A percentile compares a stretch with the other conserved stretches of the same genome.
phyloP scores from a whole-genome alignment of 2,113 vertebrate species.

The Anolis carolinensis region DNA sequence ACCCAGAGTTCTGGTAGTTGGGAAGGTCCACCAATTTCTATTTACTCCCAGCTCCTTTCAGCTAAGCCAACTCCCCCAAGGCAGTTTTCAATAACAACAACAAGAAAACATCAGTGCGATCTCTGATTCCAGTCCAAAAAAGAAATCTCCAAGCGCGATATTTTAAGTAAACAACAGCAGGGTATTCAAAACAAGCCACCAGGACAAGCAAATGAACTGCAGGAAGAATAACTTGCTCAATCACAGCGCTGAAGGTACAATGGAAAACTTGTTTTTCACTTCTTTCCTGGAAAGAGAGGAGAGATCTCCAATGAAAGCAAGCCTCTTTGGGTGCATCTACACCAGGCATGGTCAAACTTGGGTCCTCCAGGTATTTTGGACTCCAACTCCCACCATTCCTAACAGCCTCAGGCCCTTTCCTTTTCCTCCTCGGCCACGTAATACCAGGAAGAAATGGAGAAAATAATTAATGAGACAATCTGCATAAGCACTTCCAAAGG shows the following conservation, averaged over 20 bases:
- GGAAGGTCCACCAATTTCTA: no score
- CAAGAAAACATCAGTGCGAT: not conserved
- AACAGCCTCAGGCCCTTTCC: no score
- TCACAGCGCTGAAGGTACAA: not conserved
- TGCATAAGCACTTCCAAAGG: no score
- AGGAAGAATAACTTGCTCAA: not conserved
- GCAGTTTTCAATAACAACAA: not conserved
- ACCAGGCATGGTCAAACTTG: no score
- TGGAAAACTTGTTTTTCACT: not conserved
- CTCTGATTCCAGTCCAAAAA: not conserved
- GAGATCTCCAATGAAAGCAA: not conserved
- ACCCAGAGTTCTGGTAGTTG: not conserved
- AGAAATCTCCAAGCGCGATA: not conserved
- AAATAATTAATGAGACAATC: no score
- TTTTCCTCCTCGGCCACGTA: no score
- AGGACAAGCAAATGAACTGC: not conserved
- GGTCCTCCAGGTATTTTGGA: no score
- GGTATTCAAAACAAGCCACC: not conserved
- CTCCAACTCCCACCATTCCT: no score
- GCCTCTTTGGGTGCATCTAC: not conserved
- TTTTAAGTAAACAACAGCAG: not conserved
- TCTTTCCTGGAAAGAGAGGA: not conserved
- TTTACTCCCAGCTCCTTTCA: not conserved
- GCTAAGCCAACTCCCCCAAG: not conserved
- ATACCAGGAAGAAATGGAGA: no score